phyloP scores from a whole-genome alignment of 2,797 vertebrate genomes.

The Chaunax sp. region DNA sequence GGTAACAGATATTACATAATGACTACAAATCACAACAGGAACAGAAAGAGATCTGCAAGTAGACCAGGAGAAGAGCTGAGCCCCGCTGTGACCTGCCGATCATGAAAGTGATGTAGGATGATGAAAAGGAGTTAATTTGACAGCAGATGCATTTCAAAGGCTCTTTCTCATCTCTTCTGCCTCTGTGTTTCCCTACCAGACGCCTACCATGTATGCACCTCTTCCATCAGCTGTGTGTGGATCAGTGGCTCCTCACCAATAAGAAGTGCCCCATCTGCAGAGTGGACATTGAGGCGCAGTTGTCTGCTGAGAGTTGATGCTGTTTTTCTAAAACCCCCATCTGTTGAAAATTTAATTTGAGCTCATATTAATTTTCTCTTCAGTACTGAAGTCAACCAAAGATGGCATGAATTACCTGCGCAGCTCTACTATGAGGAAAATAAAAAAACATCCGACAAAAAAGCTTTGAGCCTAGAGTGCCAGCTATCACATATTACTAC shows the following conservation, averaged over 20 bases:
- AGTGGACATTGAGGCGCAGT: slow-evolving; percentile 99
- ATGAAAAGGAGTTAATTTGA: not conserved
- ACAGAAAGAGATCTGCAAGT: too few species aligned
- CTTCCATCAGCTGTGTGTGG: slow-evolving; percentile 99
- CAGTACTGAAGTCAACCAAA: slow-evolving; percentile 99
- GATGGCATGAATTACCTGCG: slow-evolving; percentile 98
- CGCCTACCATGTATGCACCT: slow-evolving; percentile 99
- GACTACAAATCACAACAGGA: too few species aligned
- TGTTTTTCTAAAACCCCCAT: slow-evolving; percentile 81
- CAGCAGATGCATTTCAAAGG: not conserved
- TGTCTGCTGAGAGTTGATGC: slow-evolving; percentile 99
- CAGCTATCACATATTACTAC: slow-evolving; percentile 96
- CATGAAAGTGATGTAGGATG: not conserved
- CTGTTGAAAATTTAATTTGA: slow-evolving; percentile 85
- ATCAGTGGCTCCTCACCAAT: slow-evolving; percentile 99
- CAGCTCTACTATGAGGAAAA: slow-evolving; percentile 84
- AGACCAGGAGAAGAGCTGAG: too few species aligned
- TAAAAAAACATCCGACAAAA: slow-evolving; percentile 75
- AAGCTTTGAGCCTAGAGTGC: slow-evolving; percentile 91
- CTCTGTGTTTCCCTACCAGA: slow-evolving; percentile 73
- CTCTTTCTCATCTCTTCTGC: not conserved
- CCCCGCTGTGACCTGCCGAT: too few species aligned
- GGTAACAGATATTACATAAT: too few species aligned
- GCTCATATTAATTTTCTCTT: slow-evolving; percentile 85
- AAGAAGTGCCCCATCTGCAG: slow-evolving; percentile 99